Conservation (phyloP, 1,140 invertebrate species). For the Plodia interpunctella region DNA sequence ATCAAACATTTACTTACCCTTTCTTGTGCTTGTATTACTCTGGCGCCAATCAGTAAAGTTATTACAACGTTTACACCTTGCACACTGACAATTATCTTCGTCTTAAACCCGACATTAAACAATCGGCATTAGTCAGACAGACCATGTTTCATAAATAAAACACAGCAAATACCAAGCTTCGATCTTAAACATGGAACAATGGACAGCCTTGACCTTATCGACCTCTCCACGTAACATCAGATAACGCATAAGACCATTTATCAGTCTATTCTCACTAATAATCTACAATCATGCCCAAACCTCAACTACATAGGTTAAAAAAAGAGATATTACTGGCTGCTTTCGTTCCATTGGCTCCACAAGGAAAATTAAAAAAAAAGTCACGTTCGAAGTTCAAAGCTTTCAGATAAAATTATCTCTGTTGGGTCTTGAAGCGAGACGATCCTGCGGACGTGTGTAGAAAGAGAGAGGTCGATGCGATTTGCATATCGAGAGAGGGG, state of each 20-base stretch:
- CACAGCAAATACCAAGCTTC: conserved; percentile 4
- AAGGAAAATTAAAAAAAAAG: conserved; percentile 49
- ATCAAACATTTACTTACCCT: too few relatives aligned
- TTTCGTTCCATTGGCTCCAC: conserved; percentile 46
- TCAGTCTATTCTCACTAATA: conserved; percentile 9
- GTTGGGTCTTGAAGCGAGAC: conserved; percentile 71
- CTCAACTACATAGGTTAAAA: conserved; percentile 16
- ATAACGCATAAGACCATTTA: conserved; percentile 19
- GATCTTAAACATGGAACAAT: conserved; percentile 26
- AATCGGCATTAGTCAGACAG: neutral
- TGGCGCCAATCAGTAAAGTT: too few relatives aligned
- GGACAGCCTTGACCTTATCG: conserved; percentile 35
- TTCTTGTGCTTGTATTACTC: too few relatives aligned
- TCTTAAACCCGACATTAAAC: neutral
- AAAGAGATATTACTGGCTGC: conserved; percentile 24
- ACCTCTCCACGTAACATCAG: conserved; percentile 24
- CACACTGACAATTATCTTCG: neutral
- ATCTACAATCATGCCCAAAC: neutral
- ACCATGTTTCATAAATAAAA: neutral
- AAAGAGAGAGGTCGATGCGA: conserved; percentile 29
- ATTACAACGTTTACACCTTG: too few relatives aligned
- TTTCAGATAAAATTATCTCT: conserved; percentile 70
- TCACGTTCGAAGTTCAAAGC: conserved; percentile 65
- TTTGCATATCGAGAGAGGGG: conserved; percentile 29
- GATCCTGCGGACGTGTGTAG: conserved; percentile 59